Conservation (phyloP, 2,797 vertebrate genomes). For the Bucorvus abyssinicus region DNA sequence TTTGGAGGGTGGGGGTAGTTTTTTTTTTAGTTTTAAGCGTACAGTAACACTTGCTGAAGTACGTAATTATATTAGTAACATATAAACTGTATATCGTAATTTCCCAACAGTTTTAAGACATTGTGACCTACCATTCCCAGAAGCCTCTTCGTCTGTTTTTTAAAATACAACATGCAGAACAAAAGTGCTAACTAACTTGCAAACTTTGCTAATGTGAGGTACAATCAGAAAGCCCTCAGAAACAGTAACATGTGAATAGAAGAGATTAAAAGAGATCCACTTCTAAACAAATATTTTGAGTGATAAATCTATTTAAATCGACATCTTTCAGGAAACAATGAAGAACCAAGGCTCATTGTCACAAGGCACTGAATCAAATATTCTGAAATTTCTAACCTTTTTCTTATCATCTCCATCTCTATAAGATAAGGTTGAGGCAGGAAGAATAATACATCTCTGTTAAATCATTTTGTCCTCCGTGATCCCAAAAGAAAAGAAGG, state of each 20-base stretch:
- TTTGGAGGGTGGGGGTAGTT: fast-evolving
- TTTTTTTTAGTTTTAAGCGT: background rate
- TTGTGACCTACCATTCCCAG: background rate
- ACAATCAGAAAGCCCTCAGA: background rate
- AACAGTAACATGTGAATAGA: background rate
- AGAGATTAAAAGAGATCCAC: background rate
- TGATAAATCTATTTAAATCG: background rate
- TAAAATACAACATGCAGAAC: background rate
- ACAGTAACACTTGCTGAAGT: background rate
- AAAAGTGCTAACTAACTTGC: background rate
- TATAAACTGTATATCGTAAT: background rate
- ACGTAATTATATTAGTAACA: background rate
- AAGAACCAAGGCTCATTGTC: background rate
- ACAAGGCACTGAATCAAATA: background rate
- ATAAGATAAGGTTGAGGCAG: background rate
- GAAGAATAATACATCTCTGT: background rate
- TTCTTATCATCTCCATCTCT: background rate
- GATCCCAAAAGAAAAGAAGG: background rate
- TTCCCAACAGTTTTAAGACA: background rate
- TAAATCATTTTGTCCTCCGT: background rate
- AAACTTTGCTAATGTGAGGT: background rate
- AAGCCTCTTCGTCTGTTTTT: background rate
- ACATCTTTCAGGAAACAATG: background rate
- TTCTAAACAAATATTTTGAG: background rate
- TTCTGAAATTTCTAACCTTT: background rate